phyloP scores from a whole-genome alignment of 2,113 vertebrate species.

The Triplophysa tibetana region DNA sequence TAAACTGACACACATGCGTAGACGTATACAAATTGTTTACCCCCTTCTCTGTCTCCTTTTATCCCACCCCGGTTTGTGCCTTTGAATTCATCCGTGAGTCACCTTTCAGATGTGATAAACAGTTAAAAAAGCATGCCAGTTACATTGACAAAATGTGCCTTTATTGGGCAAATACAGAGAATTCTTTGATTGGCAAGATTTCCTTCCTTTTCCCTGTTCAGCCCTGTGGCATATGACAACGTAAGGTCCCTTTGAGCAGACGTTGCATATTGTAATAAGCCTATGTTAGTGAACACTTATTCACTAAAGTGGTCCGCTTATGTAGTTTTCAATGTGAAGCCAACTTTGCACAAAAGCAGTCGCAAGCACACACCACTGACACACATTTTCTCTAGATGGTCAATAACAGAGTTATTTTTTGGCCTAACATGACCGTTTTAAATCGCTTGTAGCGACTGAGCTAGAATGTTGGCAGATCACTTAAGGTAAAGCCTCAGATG shows the following conservation, averaged over 20 bases:
- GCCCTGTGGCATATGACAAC: constrained; percentile 27
- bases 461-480: constrained; percentile 26
- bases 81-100: constrained; percentile 50
- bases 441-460: constrained; percentile 3
- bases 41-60: neutral
- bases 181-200: constrained; percentile 60
- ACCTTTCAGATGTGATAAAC: constrained; percentile 56
- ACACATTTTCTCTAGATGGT: constrained; percentile 33
- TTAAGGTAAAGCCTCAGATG: constrained; percentile 19
- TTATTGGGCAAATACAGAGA: constrained; percentile 64
- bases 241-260: constrained; percentile 16
- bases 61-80: constrained; percentile 28
- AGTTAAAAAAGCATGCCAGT: constrained; percentile 47
- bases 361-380: constrained; percentile 5
- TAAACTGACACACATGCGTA: neutral
- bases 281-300: constrained; percentile 17
- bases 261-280: constrained; percentile 18
- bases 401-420: constrained; percentile 35
- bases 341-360: constrained; percentile 23
- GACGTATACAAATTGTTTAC: constrained; percentile 11
- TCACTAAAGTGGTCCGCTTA: constrained; percentile 38
- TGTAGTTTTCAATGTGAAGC: constrained; percentile 14
- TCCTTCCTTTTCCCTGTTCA: constrained; percentile 43
- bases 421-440: constrained; percentile 8
- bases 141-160: constrained; percentile 57